Conservation (phyloP, 2,888 invertebrate species). For the Drosophila demipolita region DNA sequence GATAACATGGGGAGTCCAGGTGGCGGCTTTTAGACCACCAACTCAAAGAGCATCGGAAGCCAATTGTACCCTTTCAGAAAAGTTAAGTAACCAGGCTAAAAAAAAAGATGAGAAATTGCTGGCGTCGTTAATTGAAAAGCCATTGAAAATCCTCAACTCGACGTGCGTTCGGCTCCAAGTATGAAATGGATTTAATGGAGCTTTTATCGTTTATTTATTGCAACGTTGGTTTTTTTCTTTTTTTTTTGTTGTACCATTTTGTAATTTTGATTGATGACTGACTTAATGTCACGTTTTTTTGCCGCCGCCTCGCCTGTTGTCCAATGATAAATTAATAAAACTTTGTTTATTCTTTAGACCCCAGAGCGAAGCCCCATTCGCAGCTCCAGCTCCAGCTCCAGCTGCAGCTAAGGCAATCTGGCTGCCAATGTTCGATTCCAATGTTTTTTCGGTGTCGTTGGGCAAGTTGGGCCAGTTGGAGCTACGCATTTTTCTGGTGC, state of each 20-base stretch:
- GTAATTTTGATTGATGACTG: constrained; percentile 84
- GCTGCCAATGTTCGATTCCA: constrained; percentile 15
- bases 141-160: constrained; percentile 41
- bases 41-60: not conserved
- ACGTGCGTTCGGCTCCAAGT: constrained; percentile 4
- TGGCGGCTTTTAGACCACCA: not conserved
- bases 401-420: not conserved
- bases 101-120: not conserved
- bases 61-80: not conserved
- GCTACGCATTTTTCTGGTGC: constrained; percentile 59
- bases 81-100: too few relatives aligned
- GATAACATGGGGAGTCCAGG: not conserved
- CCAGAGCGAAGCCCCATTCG: constrained; percentile 3
- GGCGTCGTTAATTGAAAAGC: constrained; percentile 46
- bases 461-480: constrained; percentile 54
- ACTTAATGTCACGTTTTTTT: constrained; percentile 75
- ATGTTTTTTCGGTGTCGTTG: constrained; percentile 42
- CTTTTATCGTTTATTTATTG: constrained; percentile 83
- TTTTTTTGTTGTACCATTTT: constrained; percentile 57
- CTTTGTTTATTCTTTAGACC: constrained; percentile 53
- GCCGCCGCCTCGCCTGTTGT: constrained; percentile 37
- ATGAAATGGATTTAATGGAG: constrained; percentile 60
- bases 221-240: constrained; percentile 61
- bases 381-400: constrained; percentile 6
- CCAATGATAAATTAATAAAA: constrained; percentile 82